Percentiles rank a stretch among this genome's conserved stretches.
phyloP scores from a whole-genome alignment of 1,140 invertebrate species.

The Danaus plexippus region DNA sequence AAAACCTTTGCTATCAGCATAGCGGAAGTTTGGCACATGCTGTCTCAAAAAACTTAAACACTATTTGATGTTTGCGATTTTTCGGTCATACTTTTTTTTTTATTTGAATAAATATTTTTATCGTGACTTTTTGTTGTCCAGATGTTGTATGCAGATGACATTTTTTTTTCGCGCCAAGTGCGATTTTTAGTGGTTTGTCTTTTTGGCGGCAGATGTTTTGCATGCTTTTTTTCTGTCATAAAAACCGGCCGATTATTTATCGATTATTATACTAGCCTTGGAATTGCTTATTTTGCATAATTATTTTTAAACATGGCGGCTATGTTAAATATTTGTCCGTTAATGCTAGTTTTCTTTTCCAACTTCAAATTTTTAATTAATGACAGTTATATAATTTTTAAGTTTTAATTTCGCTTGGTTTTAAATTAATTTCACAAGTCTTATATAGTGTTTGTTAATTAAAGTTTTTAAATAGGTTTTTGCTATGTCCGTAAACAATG shows the following conservation, averaged over 20 bases:
- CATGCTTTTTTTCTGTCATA: constrained; percentile 13
- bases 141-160: constrained; percentile 70
- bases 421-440: too few relatives aligned
- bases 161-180: constrained; percentile 49
- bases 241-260: too few relatives aligned
- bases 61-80: constrained; percentile 54
- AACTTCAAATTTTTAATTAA: too few relatives aligned
- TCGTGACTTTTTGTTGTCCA: constrained; percentile 58
- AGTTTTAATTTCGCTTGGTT: too few relatives aligned
- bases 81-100: constrained; percentile 55
- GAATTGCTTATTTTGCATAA: too few relatives aligned
- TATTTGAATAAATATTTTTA: constrained; percentile 19
- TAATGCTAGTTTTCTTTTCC: too few relatives aligned
- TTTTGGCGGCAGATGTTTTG: constrained; percentile 60
- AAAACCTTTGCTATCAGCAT: too few relatives aligned
- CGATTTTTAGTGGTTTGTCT: constrained; percentile 65
- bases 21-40: constrained; percentile 65
- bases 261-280: too few relatives aligned
- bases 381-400: too few relatives aligned
- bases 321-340: too few relatives aligned
- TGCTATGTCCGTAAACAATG: neutral
- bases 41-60: constrained; percentile 40
- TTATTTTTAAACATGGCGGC: too few relatives aligned
- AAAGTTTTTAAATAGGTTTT: constrained; percentile 3
- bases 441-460: neutral